Base-by-base conservation (phyloP, 2,113 vertebrate genomes). In the Forbesichthys agassizii region DNA sequence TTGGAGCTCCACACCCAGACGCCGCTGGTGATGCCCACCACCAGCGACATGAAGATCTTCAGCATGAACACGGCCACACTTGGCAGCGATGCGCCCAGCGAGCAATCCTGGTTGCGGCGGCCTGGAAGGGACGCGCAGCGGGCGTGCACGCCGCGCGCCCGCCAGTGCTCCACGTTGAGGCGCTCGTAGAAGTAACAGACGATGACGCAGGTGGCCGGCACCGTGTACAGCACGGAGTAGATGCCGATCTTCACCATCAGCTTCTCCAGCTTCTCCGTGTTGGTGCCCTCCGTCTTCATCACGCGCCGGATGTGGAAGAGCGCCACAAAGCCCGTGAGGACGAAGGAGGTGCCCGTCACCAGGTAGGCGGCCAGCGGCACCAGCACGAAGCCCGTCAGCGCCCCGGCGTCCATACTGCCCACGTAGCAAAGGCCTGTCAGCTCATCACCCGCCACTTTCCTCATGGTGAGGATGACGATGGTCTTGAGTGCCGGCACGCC, bases 1-100 rank as follows among this genome's bases (percentile, higher is more conserved):
- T 99, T 99, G 75, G 97, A 97, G 90, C 98, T 99, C 98, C 98
- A 99, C n/a, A 99, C 96, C 98, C 98, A 99, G 66, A 98, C 96
- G 0, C 97, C 97, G 0, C 97, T 99, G 90, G 97, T 98, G 92
- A 99, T 99, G 79, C 98, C 98, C 58, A 99, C 97, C 88, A 97
- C 98, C 86, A 99, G 90, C 0, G 97, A 98, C 98, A 99, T 99
- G 91, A 98, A 98, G 89, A 97, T 98, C 90, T 98, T 99, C n/a
- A 99, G 93, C 95, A 99, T 98, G 82, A 99, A 99, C 77, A 99
- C 91, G 0, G 96, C 96, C 86, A 99, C 95, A 0, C 95, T 95
- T 69, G 98, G 98, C 78, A 99, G 95, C 0, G 98, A 99, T 61
- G 90, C 81, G 14, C 91, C 93, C 87, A 99, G 84, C 0, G 95